Conservation (phyloP, 2,113 vertebrate genomes). For the Elgaria multicarinata region DNA sequence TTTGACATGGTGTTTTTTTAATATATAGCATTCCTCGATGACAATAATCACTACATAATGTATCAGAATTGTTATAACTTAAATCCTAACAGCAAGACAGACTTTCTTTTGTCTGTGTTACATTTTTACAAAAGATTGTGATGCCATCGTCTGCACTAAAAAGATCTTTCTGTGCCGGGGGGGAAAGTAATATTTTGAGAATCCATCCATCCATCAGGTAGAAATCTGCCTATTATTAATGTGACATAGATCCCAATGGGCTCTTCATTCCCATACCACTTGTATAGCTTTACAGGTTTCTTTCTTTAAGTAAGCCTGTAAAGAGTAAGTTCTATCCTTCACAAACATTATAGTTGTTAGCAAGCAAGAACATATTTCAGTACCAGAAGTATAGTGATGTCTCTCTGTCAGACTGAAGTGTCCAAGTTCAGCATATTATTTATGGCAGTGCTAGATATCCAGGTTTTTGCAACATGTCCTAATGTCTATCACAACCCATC, state of each 20-base stretch:
- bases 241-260: neutral
- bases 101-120: neutral
- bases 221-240: constrained; percentile 23
- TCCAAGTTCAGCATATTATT: neutral
- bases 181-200: constrained; percentile 19
- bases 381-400: neutral
- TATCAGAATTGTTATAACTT: constrained; percentile 1
- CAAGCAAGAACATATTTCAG: neutral
- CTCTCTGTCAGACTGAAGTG: neutral
- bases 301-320: neutral
- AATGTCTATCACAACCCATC: neutral
- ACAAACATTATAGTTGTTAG: neutral
- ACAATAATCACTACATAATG: neutral
- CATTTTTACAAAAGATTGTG: constrained; percentile 6
- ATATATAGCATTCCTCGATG: neutral
- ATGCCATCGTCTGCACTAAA: neutral
- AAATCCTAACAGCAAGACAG: neutral
- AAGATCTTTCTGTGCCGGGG: neutral
- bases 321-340: neutral
- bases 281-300: neutral
- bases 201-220: neutral
- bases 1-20: constrained; percentile 33
- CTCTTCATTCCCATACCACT: neutral
- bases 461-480: neutral
- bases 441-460: neutral